phyloP scores from a whole-genome alignment of 2,797 vertebrate genomes.

The Esox masquinongy region DNA sequence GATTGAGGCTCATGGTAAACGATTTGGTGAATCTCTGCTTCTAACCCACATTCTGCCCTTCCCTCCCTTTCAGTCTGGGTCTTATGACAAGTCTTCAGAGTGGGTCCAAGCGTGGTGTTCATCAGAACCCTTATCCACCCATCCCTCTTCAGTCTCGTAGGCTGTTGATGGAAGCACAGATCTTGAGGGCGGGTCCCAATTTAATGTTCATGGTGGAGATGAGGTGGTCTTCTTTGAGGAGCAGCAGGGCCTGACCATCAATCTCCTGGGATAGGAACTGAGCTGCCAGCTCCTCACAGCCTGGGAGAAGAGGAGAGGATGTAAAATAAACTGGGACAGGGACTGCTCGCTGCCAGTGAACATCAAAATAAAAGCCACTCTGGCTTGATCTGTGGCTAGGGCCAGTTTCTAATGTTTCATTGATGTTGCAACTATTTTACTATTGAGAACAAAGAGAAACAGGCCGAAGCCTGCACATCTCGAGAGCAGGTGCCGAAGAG shows the following conservation, averaged over 20 bases:
- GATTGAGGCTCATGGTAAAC: conserved; percentile 9
- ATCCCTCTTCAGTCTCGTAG: conserved; percentile 84
- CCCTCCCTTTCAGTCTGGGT: conserved; percentile 22
- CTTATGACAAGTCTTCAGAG: conserved; percentile 15
- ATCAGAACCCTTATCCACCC: background rate
- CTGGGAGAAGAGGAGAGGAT: conserved; percentile 58
- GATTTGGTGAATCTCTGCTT: conserved; percentile 15
- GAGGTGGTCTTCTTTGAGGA: conserved; percentile 96
- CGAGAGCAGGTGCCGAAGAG: too few relatives aligned
- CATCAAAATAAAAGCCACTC: background rate
- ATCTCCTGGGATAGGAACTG: conserved; percentile 98
- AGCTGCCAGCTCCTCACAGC: conserved; percentile 93
- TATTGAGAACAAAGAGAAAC: too few relatives aligned
- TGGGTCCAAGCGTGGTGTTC: conserved; percentile 5
- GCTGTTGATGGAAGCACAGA: conserved; percentile 97
- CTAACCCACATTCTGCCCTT: conserved; percentile 8
- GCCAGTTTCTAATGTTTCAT: background rate
- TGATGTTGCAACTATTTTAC: too few relatives aligned
- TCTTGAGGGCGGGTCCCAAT: conserved; percentile 96
- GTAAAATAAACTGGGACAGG: background rate
- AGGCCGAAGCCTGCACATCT: too few relatives aligned
- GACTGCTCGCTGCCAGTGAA: background rate
- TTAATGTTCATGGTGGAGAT: conserved; percentile 99
- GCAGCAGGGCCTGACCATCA: conserved; percentile 94
- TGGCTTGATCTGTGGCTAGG: background rate